Percentiles rank a stretch among this genome's conserved stretches.
Evolutionary conservation across 2,888 invertebrate species (phyloP).

Genomic region (Halocaridina rubra): DNA sequence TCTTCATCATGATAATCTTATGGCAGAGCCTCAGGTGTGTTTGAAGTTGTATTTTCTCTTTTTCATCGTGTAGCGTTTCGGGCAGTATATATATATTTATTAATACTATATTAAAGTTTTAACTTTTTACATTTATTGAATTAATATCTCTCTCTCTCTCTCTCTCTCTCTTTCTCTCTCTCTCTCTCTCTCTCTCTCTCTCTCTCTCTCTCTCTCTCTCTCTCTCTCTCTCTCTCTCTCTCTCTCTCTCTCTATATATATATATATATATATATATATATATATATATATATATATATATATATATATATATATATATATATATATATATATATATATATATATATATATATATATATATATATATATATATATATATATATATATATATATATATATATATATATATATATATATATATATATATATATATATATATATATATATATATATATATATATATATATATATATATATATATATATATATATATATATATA

Average conservation of each 20-base stretch:
- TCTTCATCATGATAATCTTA: slow-evolving; percentile 32
- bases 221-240: neutral
- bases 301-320: neutral
- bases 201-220: neutral
- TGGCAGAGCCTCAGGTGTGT: slow-evolving; percentile 20
- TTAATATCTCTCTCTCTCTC: no score
- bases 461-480: no score
- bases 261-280: neutral
- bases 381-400: no score
- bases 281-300: neutral
- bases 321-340: no score
- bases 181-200: neutral
- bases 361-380: no score
- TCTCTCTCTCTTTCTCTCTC: neutral
- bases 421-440: no score
- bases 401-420: no score
- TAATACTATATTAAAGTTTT: neutral
- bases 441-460: no score
- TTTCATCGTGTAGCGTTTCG: neutral
- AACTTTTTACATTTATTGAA: neutral
- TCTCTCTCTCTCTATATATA: no score
- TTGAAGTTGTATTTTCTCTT: neutral
- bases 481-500: no score
- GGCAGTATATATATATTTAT: neutral
- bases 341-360: no score